phyloP scores from a whole-genome alignment of 2,113 vertebrate species.

The Dasyornis broadbenti region DNA sequence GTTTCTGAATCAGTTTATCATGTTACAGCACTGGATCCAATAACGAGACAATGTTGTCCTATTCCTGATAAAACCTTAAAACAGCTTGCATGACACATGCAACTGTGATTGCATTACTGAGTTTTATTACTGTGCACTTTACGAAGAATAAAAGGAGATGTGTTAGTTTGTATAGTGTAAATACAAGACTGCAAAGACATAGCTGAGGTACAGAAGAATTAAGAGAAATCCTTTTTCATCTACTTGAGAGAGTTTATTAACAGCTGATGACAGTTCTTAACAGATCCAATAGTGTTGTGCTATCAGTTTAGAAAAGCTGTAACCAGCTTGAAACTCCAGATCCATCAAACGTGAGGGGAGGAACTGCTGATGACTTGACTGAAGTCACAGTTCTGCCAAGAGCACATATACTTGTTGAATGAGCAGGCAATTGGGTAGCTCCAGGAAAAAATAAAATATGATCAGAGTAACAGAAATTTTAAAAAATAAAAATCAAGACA shows the following conservation, averaged over 20 bases:
- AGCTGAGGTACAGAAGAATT: not conserved
- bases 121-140: not conserved
- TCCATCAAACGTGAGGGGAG: not conserved
- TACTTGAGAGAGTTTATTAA: not conserved
- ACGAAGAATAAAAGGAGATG: not conserved
- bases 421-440: not conserved
- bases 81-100: not conserved
- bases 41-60: not conserved
- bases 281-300: not conserved
- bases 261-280: not conserved
- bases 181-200: not conserved
- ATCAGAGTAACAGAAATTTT: not conserved
- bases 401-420: not conserved
- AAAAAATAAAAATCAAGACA: not conserved
- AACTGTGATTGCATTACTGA: not conserved
- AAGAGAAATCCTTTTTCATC: not conserved
- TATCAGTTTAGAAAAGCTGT: not conserved
- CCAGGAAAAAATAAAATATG: not conserved
- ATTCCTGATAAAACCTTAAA: not conserved
- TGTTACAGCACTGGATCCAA: not conserved
- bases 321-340: not conserved
- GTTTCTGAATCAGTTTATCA: not conserved
- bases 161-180: not conserved
- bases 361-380: not conserved
- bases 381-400: not conserved